Evolutionary conservation across 2,113 vertebrate genomes (phyloP).

Genomic region (Cyprinus carpio): DNA sequence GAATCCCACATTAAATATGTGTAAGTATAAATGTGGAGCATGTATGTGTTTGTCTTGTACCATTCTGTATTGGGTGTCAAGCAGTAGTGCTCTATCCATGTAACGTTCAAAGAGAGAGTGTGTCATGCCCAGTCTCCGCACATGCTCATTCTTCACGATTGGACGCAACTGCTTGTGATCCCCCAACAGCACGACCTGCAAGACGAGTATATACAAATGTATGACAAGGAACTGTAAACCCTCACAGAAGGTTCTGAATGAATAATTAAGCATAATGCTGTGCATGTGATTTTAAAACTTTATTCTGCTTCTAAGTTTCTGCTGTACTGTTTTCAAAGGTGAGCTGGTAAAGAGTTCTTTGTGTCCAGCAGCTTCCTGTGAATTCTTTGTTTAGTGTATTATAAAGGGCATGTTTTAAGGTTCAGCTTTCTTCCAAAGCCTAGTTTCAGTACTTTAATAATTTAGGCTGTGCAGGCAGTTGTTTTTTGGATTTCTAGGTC

Average conservation of each 20-base stretch:
- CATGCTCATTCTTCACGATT: conserved; percentile 71
- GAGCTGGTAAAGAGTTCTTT: neutral
- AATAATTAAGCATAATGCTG: neutral
- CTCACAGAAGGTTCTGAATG: neutral
- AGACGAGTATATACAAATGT: neutral
- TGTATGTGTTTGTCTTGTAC: conserved; percentile 62
- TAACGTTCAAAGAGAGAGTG: conserved; percentile 81
- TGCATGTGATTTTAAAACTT: neutral
- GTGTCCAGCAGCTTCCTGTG: neutral
- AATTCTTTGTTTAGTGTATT: neutral
- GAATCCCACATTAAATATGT: neutral
- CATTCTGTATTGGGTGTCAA: conserved; percentile 84
- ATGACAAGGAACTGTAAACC: neutral
- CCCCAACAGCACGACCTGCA: conserved; percentile 86
- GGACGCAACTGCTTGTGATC: conserved; percentile 86
- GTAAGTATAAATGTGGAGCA: neutral
- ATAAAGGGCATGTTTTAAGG: neutral
- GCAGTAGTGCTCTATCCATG: conserved; percentile 66
- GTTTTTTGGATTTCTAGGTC: neutral
- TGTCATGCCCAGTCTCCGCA: conserved; percentile 77
- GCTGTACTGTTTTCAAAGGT: neutral
- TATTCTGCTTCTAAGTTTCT: neutral
- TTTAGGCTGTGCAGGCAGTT: neutral
- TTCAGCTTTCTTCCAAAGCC: neutral
- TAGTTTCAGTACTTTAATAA: neutral